Conservation (phyloP, 2,888 invertebrate species). For the Choristoneura rosaceana region DNA sequence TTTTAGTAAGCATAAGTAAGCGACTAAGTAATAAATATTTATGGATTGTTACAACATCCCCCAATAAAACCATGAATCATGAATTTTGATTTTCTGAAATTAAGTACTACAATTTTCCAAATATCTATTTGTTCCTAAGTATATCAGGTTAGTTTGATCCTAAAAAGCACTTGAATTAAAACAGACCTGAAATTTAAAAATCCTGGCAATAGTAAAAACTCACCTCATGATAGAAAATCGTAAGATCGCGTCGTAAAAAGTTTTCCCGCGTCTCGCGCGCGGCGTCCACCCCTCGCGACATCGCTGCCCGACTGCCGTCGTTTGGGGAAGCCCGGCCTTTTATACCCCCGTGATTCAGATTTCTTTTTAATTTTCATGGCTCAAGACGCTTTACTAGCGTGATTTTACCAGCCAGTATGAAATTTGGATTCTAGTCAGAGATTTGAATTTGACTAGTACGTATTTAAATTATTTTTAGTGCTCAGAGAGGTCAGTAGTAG, state of each 20-base stretch:
- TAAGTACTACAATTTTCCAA: too few relatives aligned
- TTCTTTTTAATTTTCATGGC: background rate
- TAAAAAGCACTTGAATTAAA: background rate
- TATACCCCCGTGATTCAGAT: constrained; percentile 56
- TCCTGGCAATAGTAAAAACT: constrained; percentile 9
- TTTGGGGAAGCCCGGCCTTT: constrained; percentile 66
- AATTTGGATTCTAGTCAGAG: background rate
- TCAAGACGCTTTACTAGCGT: background rate
- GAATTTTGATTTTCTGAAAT: too few relatives aligned
- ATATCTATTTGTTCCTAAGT: too few relatives aligned
- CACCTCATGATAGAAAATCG: constrained; percentile 24
- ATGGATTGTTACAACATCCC: too few relatives aligned
- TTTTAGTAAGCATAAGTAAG: background rate
- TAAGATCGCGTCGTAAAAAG: constrained; percentile 70
- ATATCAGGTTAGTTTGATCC: background rate
- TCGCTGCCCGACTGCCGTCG: constrained; percentile 53
- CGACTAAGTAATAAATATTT: too few relatives aligned
- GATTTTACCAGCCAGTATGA: background rate
- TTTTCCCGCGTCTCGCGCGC: constrained; percentile 53
- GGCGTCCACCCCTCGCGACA: constrained; percentile 48
- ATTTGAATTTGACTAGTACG: background rate
- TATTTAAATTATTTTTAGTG: too few relatives aligned
- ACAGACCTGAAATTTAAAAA: background rate
- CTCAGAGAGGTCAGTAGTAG: too few relatives aligned
- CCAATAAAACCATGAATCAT: too few relatives aligned